Evolutionary conservation across 2,797 vertebrate species (phyloP).

Genomic region (Sebastes iracundus): DNA sequence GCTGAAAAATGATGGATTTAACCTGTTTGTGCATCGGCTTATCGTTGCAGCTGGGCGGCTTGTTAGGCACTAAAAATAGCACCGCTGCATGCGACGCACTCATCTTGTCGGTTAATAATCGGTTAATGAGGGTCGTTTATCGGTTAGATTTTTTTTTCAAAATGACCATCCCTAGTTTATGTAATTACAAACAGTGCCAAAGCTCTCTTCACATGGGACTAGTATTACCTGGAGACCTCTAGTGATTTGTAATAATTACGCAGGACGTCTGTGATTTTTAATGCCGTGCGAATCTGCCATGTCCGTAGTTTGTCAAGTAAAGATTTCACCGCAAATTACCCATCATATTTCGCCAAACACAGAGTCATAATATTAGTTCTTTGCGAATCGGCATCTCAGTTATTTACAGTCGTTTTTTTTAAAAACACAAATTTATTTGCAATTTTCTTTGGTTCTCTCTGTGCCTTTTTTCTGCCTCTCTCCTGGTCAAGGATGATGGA

Average conservation of each 20-base stretch:
- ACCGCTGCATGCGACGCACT: too few relatives aligned
- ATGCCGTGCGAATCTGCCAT: not conserved
- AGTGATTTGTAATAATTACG: not conserved
- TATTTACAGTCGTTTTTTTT: not conserved
- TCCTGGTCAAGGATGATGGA: rapidly evolving
- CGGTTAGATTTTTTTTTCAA: too few relatives aligned
- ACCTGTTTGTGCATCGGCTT: too few relatives aligned
- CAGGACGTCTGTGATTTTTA: not conserved
- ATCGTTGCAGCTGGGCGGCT: too few relatives aligned
- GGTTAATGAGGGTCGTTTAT: rapidly evolving
- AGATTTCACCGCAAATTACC: not conserved
- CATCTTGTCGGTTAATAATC: too few relatives aligned
- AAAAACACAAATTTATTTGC: too few relatives aligned
- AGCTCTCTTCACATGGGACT: too few relatives aligned
- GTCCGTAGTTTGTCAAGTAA: not conserved
- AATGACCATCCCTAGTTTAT: not conserved
- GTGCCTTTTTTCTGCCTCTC: rapidly evolving
- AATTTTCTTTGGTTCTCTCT: too few relatives aligned
- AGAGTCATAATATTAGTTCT: not conserved
- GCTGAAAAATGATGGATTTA: too few relatives aligned
- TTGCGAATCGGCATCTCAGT: not conserved
- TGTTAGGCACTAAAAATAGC: too few relatives aligned
- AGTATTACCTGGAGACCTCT: not conserved
- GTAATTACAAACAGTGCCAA: not conserved
- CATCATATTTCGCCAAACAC: not conserved